These are phyloP conservation scores for Pristionchus japonicus DNA, from an alignment of 2,888 invertebrate genomes.

Conservation along the genomic window DNA sequence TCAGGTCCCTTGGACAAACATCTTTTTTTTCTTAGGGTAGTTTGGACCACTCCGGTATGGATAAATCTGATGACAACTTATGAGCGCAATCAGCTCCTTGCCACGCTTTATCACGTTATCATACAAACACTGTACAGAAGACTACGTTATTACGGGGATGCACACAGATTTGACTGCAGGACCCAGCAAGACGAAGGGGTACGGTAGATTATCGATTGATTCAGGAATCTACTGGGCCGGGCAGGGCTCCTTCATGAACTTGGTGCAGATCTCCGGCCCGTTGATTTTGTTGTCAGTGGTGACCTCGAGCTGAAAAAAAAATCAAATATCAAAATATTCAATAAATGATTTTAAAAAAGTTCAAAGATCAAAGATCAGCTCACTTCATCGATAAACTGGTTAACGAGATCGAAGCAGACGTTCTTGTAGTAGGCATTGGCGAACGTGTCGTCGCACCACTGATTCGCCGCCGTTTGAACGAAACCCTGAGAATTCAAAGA, in stretches of 20 bases:
- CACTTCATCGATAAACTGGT: not conserved
- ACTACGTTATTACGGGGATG: not conserved
- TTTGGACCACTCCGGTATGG: no score
- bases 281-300: not conserved
- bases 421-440: not conserved
- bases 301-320: not conserved
- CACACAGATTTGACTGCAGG: not conserved
- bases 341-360: not conserved
- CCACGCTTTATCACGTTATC: not conserved
- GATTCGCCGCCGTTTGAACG: not conserved
- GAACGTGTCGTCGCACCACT: slow-evolving; percentile 31
- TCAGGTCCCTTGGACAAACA: not conserved
- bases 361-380: slow-evolving; percentile 24
- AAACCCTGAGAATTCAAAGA: slow-evolving; percentile 28
- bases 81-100: not conserved
- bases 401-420: slow-evolving; percentile 43
- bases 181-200: not conserved
- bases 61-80: no score
- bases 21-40: not conserved
- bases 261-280: not conserved
- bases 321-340: slow-evolving; percentile 11
- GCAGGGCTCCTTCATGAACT: slow-evolving; percentile 19
- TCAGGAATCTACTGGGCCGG: not conserved
- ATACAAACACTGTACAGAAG: not conserved
- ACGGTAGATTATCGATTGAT: slow-evolving; percentile 1